Evolutionary conservation across 2,888 invertebrate species (phyloP).

Genomic region (Agriopis leucophaearia): DNA sequence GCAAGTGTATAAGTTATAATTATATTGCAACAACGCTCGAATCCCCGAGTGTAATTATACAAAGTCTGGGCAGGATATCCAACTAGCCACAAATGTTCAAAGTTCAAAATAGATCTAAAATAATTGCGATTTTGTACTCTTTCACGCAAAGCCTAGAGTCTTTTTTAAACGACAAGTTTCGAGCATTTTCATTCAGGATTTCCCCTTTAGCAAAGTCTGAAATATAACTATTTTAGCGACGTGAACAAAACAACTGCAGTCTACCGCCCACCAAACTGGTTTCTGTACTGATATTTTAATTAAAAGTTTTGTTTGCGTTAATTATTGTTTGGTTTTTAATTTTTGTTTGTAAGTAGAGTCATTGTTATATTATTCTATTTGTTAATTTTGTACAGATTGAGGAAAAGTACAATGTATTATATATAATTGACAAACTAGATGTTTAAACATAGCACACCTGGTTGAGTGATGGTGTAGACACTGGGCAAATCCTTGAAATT

Average conservation of each 20-base stretch:
- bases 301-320: slow-evolving; percentile 55
- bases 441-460: no score
- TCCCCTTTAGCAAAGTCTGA: slow-evolving; percentile 72
- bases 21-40: slow-evolving; percentile 61
- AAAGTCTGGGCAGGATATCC: slow-evolving; percentile 71
- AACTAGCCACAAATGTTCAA: slow-evolving; percentile 56
- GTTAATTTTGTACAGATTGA: neutral
- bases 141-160: slow-evolving; percentile 48
- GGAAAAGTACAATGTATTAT: neutral
- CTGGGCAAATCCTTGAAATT: no score
- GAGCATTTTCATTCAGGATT: slow-evolving; percentile 68
- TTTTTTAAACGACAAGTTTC: slow-evolving; percentile 47
- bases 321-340: neutral
- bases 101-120: slow-evolving; percentile 50
- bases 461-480: no score
- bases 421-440: no score
- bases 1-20: slow-evolving; percentile 65
- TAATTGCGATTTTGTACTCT: slow-evolving; percentile 51
- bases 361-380: neutral
- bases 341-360: neutral
- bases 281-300: slow-evolving; percentile 73
- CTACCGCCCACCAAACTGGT: slow-evolving; percentile 69
- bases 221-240: slow-evolving; percentile 66
- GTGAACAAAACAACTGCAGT: slow-evolving; percentile 76
- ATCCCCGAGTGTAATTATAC: slow-evolving; percentile 72